Evolutionary conservation across 2,113 vertebrate species (phyloP), one percentile per base, ranked within the genome.

Genomic region (Tyto alba): DNA sequence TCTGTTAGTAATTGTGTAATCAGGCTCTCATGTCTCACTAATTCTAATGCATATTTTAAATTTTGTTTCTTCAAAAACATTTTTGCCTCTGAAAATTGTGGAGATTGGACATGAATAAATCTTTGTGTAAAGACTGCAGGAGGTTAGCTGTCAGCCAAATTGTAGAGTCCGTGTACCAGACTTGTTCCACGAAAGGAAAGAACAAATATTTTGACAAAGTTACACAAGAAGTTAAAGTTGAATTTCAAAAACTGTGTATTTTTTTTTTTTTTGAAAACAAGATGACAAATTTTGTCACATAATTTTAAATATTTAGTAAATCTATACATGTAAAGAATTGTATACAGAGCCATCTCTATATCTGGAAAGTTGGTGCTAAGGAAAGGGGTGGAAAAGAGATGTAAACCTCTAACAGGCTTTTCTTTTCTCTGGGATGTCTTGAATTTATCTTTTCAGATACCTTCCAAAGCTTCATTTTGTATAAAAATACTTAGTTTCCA

Each of bases 271-370:
- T 74, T 23, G 5, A 17, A 45, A 77, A 17, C 10, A 21, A 36
- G 20, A 13, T 52, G 11, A 25, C 52, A 76, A 60, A 5, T 60
- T 82, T 14, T 66, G 9, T 32, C 41, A 11, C 0, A 0, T 67
- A 25, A 23, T 59, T 55, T 52, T 13, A 72, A 57, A 14, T 57
- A 32, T 25, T 76, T 93, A 1, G 0, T 2, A 6, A 50, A 17
- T 41, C 10, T 10, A 10, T 26, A 13, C 2, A 3, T 41, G 19
- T 43, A 22, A 79, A 80, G 36, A 66, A 14, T 22, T 47, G 45
- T 10, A 19, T 29, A 29, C 22, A 48, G 47, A 64, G 8, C 19
- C 41, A 22, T 43, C 11, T 36, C 25, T 66, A 8, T 78, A 27
- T 50, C n/a, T 80, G 63, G 30, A 63, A 62, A 36, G 30, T 2